Evolutionary conservation across 2,113 vertebrate species (phyloP).

Genomic region (Tragelaphus imberbis): DNA sequence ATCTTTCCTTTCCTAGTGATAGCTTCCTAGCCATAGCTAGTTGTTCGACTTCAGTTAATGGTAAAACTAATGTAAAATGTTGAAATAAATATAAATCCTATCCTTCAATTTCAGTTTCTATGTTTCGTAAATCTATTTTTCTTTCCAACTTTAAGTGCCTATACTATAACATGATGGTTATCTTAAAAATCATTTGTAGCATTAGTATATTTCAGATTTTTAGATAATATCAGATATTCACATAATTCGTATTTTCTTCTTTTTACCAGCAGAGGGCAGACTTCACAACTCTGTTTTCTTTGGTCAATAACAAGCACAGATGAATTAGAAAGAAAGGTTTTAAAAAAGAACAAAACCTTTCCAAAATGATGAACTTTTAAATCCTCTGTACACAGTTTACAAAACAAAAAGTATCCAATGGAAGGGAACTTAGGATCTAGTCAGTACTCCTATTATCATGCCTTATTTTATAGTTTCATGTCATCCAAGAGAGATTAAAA

Average conservation of each 20-base stretch:
- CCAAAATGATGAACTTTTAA: neutral
- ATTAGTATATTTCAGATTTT: neutral
- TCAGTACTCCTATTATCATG: neutral
- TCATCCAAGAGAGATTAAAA: neutral
- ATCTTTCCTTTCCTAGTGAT: neutral
- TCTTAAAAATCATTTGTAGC: neutral
- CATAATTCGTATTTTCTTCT: neutral
- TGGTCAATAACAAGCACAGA: neutral
- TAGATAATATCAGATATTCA: neutral
- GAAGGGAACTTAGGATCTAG: neutral
- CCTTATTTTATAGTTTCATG: neutral
- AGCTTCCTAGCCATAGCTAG: neutral
- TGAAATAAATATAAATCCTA: neutral
- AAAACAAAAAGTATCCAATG: neutral
- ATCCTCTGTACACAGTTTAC: neutral
- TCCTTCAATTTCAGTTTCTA: neutral
- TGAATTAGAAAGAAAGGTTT: neutral
- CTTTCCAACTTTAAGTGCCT: neutral
- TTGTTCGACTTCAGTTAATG: neutral
- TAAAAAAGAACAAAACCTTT: neutral
- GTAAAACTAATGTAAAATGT: neutral
- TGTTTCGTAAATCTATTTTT: neutral
- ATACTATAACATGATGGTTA: neutral
- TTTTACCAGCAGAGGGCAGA: conserved; percentile 62
- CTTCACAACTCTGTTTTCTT: conserved; percentile 31